Conservation (phyloP, 2,797 vertebrate species). For the Novumbra hubbsi region DNA sequence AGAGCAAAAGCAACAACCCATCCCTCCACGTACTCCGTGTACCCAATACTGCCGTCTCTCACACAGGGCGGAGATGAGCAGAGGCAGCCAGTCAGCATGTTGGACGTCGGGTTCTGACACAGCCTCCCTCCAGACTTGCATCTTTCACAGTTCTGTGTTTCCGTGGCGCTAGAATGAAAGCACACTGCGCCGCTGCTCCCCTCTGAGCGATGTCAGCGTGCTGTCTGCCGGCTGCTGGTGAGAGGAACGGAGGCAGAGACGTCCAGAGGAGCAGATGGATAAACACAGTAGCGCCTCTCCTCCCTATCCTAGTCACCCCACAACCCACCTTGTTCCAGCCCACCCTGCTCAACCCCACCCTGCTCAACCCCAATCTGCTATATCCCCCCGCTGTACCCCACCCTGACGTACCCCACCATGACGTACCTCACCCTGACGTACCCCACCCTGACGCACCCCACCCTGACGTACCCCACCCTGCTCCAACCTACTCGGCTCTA, state of each 20-base stretch:
- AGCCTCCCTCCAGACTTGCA: slow-evolving; percentile 1
- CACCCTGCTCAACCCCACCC: too few relatives aligned
- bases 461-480: slow-evolving; percentile 1
- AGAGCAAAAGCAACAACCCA: background rate
- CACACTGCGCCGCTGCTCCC: background rate
- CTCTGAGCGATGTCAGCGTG: slow-evolving; percentile 2
- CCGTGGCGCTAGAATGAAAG: background rate
- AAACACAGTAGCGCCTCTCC: slow-evolving; percentile 28
- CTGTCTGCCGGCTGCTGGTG: background rate
- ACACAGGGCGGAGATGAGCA: background rate
- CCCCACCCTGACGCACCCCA: background rate
- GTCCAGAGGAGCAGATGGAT: slow-evolving; percentile 31
- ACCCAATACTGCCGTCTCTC: background rate
- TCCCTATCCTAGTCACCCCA: background rate
- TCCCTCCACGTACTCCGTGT: background rate
- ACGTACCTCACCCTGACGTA: slow-evolving; percentile 22
- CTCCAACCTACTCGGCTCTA: background rate
- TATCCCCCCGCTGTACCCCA: too few relatives aligned
- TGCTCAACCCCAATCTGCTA: background rate
- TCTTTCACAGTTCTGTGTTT: background rate
- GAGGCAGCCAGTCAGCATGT: slow-evolving; percentile 13
- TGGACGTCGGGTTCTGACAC: slow-evolving; percentile 6
- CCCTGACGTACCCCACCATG: background rate
- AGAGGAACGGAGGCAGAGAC: slow-evolving; percentile 27
- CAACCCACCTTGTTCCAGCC: background rate